A percentile compares a stretch with the other conserved stretches of the same genome.
phyloP scores from a whole-genome alignment of 1,140 invertebrate species.

The Sitobion miscanthi region DNA sequence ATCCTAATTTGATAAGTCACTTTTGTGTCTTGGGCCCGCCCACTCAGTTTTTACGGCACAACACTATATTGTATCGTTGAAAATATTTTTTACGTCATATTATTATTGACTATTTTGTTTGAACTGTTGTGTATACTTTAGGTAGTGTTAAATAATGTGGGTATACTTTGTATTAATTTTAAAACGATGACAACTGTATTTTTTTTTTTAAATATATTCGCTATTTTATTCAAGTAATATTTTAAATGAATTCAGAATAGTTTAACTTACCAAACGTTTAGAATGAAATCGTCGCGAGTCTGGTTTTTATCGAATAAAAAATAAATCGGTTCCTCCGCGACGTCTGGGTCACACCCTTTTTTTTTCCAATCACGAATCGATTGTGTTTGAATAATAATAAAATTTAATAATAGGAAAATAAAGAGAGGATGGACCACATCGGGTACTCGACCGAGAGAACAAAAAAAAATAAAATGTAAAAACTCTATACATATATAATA shows the following conservation, averaged over 20 bases:
- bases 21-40: no score
- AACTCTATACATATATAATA: slow-evolving; percentile 20
- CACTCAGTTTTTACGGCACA: neutral
- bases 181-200: neutral
- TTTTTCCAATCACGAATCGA: slow-evolving; percentile 57
- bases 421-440: slow-evolving; percentile 56
- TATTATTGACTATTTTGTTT: neutral
- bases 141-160: neutral
- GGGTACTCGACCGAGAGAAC: slow-evolving; percentile 54
- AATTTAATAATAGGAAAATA: slow-evolving; percentile 57
- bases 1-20: no score
- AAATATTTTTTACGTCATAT: neutral
- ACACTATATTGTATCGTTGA: neutral
- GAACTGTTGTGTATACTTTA: neutral
- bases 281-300: slow-evolving; percentile 26
- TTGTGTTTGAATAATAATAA: slow-evolving; percentile 57
- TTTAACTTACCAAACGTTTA: slow-evolving; percentile 28
- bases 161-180: no score
- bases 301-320: slow-evolving; percentile 53
- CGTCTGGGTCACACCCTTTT: slow-evolving; percentile 56
- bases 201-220: neutral
- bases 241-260: neutral
- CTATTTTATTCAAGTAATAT: neutral
- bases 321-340: slow-evolving; percentile 46
- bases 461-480: slow-evolving; percentile 50